These are phyloP conservation scores for Lanius ludovicianus DNA, from an alignment of 2,113 vertebrate genomes.

Conservation along the genomic window DNA sequence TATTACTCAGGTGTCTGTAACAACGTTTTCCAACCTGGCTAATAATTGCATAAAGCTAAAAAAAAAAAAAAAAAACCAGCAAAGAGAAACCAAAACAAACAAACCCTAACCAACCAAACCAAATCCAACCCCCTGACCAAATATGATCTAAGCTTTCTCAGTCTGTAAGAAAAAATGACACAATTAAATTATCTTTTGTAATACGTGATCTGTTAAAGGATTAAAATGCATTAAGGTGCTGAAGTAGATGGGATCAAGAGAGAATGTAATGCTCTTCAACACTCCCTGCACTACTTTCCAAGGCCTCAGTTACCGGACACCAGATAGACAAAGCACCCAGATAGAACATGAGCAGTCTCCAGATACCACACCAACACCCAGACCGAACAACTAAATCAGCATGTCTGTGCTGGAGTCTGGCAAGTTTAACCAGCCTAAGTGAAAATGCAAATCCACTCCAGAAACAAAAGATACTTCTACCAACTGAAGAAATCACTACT, in stretches of 20 bases:
- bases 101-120: neutral
- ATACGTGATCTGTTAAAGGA: neutral
- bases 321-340: neutral
- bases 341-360: fast-evolving
- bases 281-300: neutral
- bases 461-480: neutral
- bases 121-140: neutral
- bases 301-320: neutral
- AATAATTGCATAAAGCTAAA: neutral
- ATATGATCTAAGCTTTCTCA: neutral
- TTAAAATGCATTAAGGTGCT: neutral
- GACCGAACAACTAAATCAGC: neutral
- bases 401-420: neutral
- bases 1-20: neutral
- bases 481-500: neutral
- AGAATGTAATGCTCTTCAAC: neutral
- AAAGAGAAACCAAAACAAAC: neutral
- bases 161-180: neutral
- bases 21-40: neutral
- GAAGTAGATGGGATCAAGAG: neutral
- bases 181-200: neutral
- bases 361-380: neutral
- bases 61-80: neutral
- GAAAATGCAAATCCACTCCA: neutral
- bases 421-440: neutral